A percentile compares a stretch with the other conserved stretches of the same genome.
Conservation (phyloP, 2,888 invertebrate species). For the Polydrusus cervinus region DNA sequence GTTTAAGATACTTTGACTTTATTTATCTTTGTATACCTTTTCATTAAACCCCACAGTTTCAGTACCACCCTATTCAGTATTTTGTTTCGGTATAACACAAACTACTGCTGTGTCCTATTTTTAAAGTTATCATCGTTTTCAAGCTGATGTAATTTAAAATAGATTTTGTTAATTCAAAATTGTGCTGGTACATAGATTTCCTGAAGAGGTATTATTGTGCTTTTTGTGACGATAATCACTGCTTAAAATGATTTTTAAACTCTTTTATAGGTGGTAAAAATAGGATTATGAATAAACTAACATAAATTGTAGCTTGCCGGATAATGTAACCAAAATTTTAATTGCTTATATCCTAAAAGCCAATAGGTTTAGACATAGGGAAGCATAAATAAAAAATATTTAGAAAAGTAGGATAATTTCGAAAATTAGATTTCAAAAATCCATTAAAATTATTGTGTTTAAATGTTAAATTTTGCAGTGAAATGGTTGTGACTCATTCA, state of each 20-base stretch:
- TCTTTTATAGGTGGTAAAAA: constrained; percentile 32
- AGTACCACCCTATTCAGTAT: constrained; percentile 29
- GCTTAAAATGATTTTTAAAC: constrained; percentile 37
- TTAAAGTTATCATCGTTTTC: constrained; percentile 42
- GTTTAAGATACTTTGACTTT: too few relatives aligned
- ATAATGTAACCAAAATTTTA: too few relatives aligned
- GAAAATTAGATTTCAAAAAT: too few relatives aligned
- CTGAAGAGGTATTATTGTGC: constrained; percentile 32
- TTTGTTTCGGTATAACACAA: constrained; percentile 45
- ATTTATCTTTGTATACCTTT: background rate
- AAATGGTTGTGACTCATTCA: too few relatives aligned
- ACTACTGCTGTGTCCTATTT: constrained; percentile 46
- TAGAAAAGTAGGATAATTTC: too few relatives aligned
- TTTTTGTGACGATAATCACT: constrained; percentile 30
- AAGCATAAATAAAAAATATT: too few relatives aligned
- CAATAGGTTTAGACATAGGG: too few relatives aligned
- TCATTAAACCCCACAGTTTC: background rate
- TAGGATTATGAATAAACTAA: too few relatives aligned
- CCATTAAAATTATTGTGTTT: too few relatives aligned
- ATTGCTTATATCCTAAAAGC: too few relatives aligned
- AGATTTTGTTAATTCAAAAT: constrained; percentile 55
- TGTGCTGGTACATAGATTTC: constrained; percentile 54
- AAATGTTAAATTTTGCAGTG: too few relatives aligned
- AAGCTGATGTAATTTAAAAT: constrained; percentile 51
- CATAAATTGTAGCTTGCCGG: too few relatives aligned